Evolutionary conservation across 2,888 invertebrate species (phyloP).

Genomic region (Trachelus iudaicus): DNA sequence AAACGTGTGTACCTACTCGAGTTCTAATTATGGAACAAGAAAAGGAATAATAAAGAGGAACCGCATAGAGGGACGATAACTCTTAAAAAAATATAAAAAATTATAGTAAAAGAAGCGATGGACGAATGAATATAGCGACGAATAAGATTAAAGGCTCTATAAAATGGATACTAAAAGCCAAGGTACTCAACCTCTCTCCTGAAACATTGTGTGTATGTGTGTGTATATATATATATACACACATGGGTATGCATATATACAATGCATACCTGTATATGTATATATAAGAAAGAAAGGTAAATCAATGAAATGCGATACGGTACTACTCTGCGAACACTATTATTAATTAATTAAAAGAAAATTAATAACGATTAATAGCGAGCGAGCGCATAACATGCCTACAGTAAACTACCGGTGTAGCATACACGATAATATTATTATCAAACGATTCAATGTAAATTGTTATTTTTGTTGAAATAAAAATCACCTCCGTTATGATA

Average conservation of each 20-base stretch:
- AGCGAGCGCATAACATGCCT: slow-evolving; percentile 62
- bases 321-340: slow-evolving; percentile 40
- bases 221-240: no score
- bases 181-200: slow-evolving; percentile 45
- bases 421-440: slow-evolving; percentile 63
- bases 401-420: slow-evolving; percentile 61
- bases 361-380: slow-evolving; percentile 52
- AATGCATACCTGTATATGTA: not conserved
- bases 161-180: slow-evolving; percentile 31
- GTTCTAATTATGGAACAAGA: slow-evolving; percentile 13
- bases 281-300: not conserved
- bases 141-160: slow-evolving; percentile 24
- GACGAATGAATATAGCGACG: no score
- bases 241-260: no score
- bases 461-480: slow-evolving; percentile 68
- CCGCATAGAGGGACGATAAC: slow-evolving; percentile 17
- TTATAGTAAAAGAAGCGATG: no score
- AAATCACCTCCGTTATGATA: slow-evolving; percentile 64
- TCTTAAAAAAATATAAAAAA: no score
- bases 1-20: not conserved
- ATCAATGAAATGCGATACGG: slow-evolving; percentile 25
- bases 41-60: slow-evolving; percentile 19
- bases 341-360: slow-evolving; percentile 19
- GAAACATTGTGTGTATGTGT: not conserved
- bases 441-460: slow-evolving; percentile 65